Evolutionary conservation across 2,888 invertebrate species (phyloP).

Genomic region (Pterostichus madidus): DNA sequence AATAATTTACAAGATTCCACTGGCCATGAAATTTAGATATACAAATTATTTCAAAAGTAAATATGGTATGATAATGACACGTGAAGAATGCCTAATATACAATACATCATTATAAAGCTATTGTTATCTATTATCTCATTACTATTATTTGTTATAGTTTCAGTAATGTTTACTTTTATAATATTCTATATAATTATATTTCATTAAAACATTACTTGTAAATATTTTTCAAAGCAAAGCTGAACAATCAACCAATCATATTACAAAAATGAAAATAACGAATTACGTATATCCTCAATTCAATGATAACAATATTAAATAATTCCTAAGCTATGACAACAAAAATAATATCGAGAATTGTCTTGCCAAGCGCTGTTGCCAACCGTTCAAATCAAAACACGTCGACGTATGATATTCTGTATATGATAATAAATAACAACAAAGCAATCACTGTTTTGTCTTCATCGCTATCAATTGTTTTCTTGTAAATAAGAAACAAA

Average conservation of each 20-base stretch:
- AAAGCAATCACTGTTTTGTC: slow-evolving; percentile 36
- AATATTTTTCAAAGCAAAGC: background rate
- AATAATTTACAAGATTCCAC: no score
- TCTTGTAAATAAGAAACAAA: slow-evolving; percentile 29
- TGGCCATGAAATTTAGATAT: no score
- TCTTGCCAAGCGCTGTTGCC: slow-evolving; percentile 20
- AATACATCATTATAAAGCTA: no score
- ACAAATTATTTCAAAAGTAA: no score
- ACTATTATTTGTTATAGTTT: no score
- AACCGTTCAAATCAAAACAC: slow-evolving; percentile 8
- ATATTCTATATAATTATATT: background rate
- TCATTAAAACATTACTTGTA: background rate
- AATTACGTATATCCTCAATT: slow-evolving; percentile 8
- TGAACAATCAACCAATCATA: background rate
- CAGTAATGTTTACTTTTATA: background rate
- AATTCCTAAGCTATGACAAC: slow-evolving; percentile 26
- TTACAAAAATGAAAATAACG: background rate
- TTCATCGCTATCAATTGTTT: slow-evolving; percentile 50
- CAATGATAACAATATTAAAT: slow-evolving; percentile 30
- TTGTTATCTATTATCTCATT: no score
- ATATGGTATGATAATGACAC: no score
- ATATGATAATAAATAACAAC: slow-evolving; percentile 44
- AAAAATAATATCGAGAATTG: slow-evolving; percentile 26
- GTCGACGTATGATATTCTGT: slow-evolving; percentile 7
- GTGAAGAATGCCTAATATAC: no score